These are phyloP conservation scores for Paratrypauchen microcephalus DNA, from an alignment of 2,797 vertebrate genomes.

Conservation along the genomic window DNA sequence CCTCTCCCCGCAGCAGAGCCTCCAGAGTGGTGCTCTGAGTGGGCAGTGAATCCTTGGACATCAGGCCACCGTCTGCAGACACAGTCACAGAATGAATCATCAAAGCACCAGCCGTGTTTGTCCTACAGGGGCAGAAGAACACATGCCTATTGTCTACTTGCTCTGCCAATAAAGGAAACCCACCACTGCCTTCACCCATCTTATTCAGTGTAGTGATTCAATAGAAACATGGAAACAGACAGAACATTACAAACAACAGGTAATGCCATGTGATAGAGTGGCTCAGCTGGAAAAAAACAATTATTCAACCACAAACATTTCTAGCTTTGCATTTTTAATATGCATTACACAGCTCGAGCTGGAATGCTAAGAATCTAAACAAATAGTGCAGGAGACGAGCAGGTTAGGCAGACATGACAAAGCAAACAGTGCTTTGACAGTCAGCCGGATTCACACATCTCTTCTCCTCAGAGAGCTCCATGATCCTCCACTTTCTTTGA, in stretches of 20 bases:
- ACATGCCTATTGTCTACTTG: conserved; percentile 2
- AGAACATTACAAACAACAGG: not conserved
- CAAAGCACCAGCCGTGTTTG: conserved; percentile 3
- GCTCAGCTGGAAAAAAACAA: too few relatives aligned
- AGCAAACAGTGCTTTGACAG: conserved; percentile 59
- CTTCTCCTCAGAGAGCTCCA: conserved; percentile 38
- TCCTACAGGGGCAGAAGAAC: not conserved
- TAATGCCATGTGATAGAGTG: not conserved
- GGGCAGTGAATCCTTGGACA: conserved; percentile 87
- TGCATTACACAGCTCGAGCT: conserved; percentile 35
- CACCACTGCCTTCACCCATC: too few relatives aligned
- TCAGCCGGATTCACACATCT: conserved; percentile 42
- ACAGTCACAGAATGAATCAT: conserved; percentile 18
- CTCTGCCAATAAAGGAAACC: too few relatives aligned
- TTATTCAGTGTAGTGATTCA: not conserved
- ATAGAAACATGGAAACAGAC: not conserved
- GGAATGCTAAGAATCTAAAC: conserved; percentile 42
- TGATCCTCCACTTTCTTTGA: conserved; percentile 46
- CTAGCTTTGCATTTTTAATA: not conserved
- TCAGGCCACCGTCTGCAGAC: conserved; percentile 84
- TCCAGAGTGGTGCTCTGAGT: conserved; percentile 93
- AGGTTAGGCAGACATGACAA: conserved; percentile 58
- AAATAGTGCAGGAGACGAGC: conserved; percentile 54
- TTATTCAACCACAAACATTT: not conserved
- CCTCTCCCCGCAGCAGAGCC: conserved; percentile 92